These are phyloP conservation scores for Cybosia mesomella DNA, from an alignment of 2,888 invertebrate species.

Conservation along the genomic window DNA sequence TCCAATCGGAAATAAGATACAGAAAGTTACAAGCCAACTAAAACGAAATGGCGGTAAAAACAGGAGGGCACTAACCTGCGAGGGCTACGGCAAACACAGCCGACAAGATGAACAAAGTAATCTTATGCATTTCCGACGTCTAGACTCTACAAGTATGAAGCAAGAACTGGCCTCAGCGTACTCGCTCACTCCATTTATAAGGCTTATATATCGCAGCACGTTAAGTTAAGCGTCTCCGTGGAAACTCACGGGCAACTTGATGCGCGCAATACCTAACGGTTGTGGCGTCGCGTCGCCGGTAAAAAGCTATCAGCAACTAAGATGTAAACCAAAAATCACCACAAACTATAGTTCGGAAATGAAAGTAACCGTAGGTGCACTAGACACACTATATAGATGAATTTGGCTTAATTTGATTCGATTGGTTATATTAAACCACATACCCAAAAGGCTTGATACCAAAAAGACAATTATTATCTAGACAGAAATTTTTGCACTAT, in stretches of 20 bases:
- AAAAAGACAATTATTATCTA: no score
- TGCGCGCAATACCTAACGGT: constrained; percentile 76
- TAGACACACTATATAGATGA: neutral
- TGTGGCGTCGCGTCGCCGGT: constrained; percentile 42
- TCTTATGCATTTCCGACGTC: constrained; percentile 73
- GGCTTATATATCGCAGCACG: constrained; percentile 56
- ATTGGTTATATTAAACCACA: neutral
- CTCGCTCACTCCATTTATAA: constrained; percentile 72
- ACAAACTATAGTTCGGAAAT: constrained; percentile 36
- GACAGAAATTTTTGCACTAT: no score
- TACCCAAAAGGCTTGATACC: no score
- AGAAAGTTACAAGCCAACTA: constrained; percentile 56
- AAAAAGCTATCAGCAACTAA: constrained; percentile 68
- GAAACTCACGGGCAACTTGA: constrained; percentile 64
- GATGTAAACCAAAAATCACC: constrained; percentile 53
- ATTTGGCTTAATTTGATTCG: neutral
- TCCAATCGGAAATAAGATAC: constrained; percentile 62
- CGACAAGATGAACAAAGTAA: constrained; percentile 71
- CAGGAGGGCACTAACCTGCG: constrained; percentile 83
- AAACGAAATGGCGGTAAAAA: constrained; percentile 68
- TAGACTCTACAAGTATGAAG: constrained; percentile 59
- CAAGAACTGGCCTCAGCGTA: constrained; percentile 72
- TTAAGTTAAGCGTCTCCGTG: constrained; percentile 54
- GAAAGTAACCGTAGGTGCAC: constrained; percentile 30
- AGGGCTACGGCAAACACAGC: constrained; percentile 73